Percentiles rank a stretch among this genome's conserved stretches.
Evolutionary conservation across 1,140 invertebrate genomes (phyloP).

Genomic region (Polypedilum vanderplanki): DNA sequence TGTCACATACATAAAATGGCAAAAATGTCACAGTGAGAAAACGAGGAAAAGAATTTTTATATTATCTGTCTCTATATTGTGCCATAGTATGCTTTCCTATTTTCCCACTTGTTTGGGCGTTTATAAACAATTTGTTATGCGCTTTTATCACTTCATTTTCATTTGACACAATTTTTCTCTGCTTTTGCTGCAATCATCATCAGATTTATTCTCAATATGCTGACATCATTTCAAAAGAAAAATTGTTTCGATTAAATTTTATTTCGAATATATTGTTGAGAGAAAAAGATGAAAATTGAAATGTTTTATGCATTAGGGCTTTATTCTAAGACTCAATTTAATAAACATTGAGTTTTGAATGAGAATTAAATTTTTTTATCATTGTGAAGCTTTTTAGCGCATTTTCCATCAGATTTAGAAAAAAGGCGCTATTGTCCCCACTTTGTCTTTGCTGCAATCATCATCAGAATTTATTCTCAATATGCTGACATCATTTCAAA

Average conservation of each 20-base stretch:
- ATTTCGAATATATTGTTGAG: neutral
- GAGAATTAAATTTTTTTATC: too few species aligned
- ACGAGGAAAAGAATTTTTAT: neutral
- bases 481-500: constrained; percentile 4
- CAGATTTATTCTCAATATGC: constrained; percentile 18
- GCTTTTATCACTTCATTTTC: constrained; percentile 13
- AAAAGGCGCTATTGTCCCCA: too few species aligned
- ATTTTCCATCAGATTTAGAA: too few species aligned
- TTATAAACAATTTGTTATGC: constrained; percentile 3
- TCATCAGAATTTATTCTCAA: constrained; percentile 19
- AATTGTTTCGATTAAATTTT: neutral
- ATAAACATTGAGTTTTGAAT: too few species aligned
- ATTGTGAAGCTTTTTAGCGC: too few species aligned
- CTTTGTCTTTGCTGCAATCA: neutral
- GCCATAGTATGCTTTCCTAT: too few species aligned
- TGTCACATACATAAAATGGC: neutral
- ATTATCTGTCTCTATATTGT: too few species aligned
- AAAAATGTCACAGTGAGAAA: neutral
- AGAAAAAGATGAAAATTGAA: neutral
- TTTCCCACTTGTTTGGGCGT: neutral
- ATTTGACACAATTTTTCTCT: neutral
- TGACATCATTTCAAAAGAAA: neutral
- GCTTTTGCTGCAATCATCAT: neutral
- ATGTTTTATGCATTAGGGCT: constrained; percentile 6
- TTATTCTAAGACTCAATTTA: neutral